Base-by-base conservation (phyloP, 1,140 invertebrate species). In the Gryllus bimaculatus region DNA sequence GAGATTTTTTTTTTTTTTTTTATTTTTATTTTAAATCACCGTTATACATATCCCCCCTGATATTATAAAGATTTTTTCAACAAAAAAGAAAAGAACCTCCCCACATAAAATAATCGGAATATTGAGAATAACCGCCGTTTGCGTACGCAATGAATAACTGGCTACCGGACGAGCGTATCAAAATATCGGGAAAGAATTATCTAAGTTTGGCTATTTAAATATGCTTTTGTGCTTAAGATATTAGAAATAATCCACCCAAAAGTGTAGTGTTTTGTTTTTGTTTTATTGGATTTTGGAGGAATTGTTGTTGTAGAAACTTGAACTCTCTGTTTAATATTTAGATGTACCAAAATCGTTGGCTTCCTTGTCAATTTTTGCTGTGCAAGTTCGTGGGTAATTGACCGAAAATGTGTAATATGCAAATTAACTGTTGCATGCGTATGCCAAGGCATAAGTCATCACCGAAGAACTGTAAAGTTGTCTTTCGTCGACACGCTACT, bases 61-160 rank as follows among this genome's bases (percentile, higher is more conserved):
- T n/a, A n/a, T n/a, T n/a, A n/a, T n/a, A n/a, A n/a, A n/a, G n/a
- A n/a, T n/a, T n/a, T n/a, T n/a, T n/a, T n/a, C n/a, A n/a, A n/a
- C n/a, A n/a, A n/a, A n/a, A n/a, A n/a, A n/a, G n/a, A n/a, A n/a
- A n/a, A n/a, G n/a, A n/a, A n/a, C n/a, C n/a, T n/a, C n/a, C n/a
- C n/a, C n/a, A n/a, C n/a, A n/a, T n/a, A n/a, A n/a, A n/a, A n/a
- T 66, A 18, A n/a, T n/a, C 54, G 54, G 10, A 66, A 66, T 13
- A 10, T 66, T 66, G 54, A 66, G n/a, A 66, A 66, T 66, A 66
- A 66, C 75, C n/a, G n/a, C 26, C 75, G 73, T 74, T 74, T 80
- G 77, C 77, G 77, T 79, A 77, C 80, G 76, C 78, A 48, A 79
- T 48, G 49, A 80, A 80, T n/a, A 79, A 79, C 79, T 81, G 81